Evolutionary conservation across 2,888 invertebrate genomes (phyloP), one percentile per base, ranked within the genome.

Genomic region (Cyclophora punctaria): DNA sequence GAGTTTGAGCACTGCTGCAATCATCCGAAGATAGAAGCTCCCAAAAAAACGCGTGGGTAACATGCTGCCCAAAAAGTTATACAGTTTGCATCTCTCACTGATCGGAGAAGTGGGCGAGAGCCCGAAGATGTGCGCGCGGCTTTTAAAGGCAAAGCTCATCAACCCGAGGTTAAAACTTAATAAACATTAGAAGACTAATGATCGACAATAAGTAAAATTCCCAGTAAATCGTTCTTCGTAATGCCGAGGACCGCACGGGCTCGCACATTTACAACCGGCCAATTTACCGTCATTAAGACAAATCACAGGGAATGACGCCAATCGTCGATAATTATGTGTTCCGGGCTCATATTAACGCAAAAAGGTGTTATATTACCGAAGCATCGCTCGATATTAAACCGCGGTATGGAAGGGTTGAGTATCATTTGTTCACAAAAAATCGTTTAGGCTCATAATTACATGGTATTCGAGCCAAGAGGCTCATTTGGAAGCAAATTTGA

Each of bases 231-330:
- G 65, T 63, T 61, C 50, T 51, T 53, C 49, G 49, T 69, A 72
- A 74, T 76, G 70, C 62, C 51, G 50, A 48, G 59, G 71, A 71
- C 71, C 71, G 77, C 81, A 75, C 77, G 78, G 73, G 69, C 67
- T 66, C 66, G 46, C 61, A 61, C 67, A 66, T 73, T 80, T 75
- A 73, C 69, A 60, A 70, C 67, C 53, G 71, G 37, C 37, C 77
- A 80, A 87, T 87, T 85, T 83, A 73, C 68, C 71, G 69, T 77
- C 84, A 86, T 87, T 85, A 85, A 69, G 72, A 75, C 75, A 78
- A 85, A 83, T 83, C 80, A 80, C 75, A 68, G 64, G 60, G 66
- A 78, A 75, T 68, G 79, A 78, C 67, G 76, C 72, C 81, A 78
- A 85, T 87, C 76, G 71, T 67, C 68, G 56, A 72, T 83, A 84